Evolutionary conservation across 2,888 invertebrate species (phyloP), one percentile per base, ranked within the genome.

Genomic region (Leptarthrus brevirostris): DNA sequence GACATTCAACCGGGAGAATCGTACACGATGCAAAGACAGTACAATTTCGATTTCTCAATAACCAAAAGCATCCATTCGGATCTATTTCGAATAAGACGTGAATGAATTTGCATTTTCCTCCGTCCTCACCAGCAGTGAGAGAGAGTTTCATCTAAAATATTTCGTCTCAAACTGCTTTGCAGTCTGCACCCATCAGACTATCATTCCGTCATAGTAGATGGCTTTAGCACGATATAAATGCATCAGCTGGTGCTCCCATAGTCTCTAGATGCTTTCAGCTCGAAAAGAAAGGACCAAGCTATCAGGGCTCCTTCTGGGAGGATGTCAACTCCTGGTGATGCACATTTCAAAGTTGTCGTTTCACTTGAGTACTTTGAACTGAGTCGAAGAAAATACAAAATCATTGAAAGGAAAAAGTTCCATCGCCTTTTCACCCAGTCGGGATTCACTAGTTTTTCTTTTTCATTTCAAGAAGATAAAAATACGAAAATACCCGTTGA

Each of bases 31-130:
- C 47, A 47, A 16, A 47, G 47, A 47, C 47, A 47, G n/a, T 14
- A 47, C 5, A 16, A 47, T 47, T 30, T 47, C 47, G 12, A 47
- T 47, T 4, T 47, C 47, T 47, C 47, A 47, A 47, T 47, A 47
- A 47, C 47, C 47, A 47, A 12, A 8, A 47, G 47, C 12, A 47
- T 12, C 47, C 4, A 47, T 12, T 16, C 12, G 12, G 47, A 12
- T 3, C 6, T 12, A 47, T 12, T 47, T 47, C 47, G 47, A 47
- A 47, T 47, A 12, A 47, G 47, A 47, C 47, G 47, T 47, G 47
- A 47, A 47, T 3, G 47, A 47, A 47, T 47, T 47, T 47, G 47
- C 47, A 47, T 47, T 47, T 47, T 12, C 47, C 3, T 47, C 47
- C 47, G 12, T 8, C 47, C 12, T 5, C 3, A 30, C 30, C 30